phyloP scores from a whole-genome alignment of 2,888 invertebrate genomes.

The Drosophila pseudotalamancana region DNA sequence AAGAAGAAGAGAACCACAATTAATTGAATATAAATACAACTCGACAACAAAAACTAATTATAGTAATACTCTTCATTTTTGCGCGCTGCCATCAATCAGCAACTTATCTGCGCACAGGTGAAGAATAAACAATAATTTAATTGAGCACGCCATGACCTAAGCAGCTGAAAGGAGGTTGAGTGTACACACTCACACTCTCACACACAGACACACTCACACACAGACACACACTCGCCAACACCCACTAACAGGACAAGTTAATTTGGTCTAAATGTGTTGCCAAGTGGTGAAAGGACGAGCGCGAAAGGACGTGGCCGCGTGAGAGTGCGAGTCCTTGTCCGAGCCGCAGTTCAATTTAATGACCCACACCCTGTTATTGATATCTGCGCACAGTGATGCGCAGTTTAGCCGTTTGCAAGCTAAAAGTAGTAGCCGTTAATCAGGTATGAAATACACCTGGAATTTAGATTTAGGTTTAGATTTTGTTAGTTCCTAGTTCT shows the following conservation, averaged over 20 bases:
- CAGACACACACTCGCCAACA: background rate
- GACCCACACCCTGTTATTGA: background rate
- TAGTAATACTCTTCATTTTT: background rate
- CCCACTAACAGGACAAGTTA: slow-evolving; percentile 2
- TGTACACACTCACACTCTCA: background rate
- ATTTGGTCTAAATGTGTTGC: slow-evolving; percentile 7
- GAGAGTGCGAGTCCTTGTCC: background rate
- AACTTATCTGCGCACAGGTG: slow-evolving; percentile 37
- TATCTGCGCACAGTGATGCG: slow-evolving; percentile 17
- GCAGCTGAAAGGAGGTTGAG: background rate
- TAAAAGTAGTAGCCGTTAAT: background rate
- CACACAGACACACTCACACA: background rate
- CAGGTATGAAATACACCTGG: too few relatives aligned
- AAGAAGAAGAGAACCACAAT: background rate
- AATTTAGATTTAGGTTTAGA: too few relatives aligned
- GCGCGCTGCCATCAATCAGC: slow-evolving; percentile 10
- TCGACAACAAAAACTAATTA: background rate
- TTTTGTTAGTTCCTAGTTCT: too few relatives aligned
- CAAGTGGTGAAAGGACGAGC: slow-evolving; percentile 21
- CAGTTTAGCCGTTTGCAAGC: slow-evolving; percentile 14
- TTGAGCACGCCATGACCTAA: slow-evolving; percentile 29
- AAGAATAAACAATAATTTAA: slow-evolving; percentile 45
- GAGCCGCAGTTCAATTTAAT: background rate
- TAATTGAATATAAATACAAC: background rate
- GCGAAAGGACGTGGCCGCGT: background rate